phyloP scores from a whole-genome alignment of 2,797 vertebrate species.

The Danio albolineatus region DNA sequence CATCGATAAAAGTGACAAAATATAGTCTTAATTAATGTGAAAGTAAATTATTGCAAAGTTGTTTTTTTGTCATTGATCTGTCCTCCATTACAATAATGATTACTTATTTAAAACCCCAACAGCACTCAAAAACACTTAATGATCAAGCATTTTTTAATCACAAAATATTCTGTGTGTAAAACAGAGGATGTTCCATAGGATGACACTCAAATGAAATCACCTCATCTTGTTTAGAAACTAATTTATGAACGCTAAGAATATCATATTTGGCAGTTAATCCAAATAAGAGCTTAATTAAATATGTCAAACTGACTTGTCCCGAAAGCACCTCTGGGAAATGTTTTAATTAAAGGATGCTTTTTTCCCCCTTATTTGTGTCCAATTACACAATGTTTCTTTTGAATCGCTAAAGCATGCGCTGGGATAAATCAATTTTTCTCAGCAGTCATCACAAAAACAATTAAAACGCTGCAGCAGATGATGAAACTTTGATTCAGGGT shows the following conservation, averaged over 20 bases:
- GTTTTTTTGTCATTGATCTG: neutral
- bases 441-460: slow-evolving; percentile 38
- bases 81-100: neutral
- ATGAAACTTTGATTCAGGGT: slow-evolving; percentile 34
- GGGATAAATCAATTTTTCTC: slow-evolving; percentile 40
- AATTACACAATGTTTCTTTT: slow-evolving; percentile 37
- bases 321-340: slow-evolving; percentile 17
- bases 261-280: neutral
- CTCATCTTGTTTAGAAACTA: slow-evolving; percentile 15
- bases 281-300: slow-evolving; percentile 12
- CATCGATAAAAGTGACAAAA: neutral
- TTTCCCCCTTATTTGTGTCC: slow-evolving; percentile 20
- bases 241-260: neutral
- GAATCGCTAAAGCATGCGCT: slow-evolving; percentile 29
- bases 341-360: slow-evolving; percentile 23
- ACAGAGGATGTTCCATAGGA: neutral
- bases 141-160: neutral
- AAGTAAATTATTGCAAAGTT: neutral
- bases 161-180: neutral
- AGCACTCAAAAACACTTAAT: neutral
- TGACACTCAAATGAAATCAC: neutral
- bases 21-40: neutral
- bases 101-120: neutral
- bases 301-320: slow-evolving; percentile 13
- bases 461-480: slow-evolving; percentile 42